Conservation (phyloP, 2,888 invertebrate genomes). For the Pheosia gnoma region DNA sequence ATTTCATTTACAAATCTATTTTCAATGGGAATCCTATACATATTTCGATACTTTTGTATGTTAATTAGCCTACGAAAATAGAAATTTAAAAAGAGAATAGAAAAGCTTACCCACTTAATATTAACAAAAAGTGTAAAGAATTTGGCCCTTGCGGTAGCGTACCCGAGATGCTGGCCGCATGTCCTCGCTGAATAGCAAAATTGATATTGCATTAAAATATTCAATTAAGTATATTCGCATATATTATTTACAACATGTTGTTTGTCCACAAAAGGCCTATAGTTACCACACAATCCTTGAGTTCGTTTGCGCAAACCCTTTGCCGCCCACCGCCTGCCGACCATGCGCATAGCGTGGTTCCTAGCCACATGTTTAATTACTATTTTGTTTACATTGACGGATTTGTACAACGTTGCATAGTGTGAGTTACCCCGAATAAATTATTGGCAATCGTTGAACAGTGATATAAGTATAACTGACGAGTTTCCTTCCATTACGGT, state of each 20-base stretch:
- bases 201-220: constrained; percentile 12
- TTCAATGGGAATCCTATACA: no score
- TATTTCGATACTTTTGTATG: no score
- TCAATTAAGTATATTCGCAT: neutral
- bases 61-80: no score
- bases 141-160: no score
- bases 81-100: no score
- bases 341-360: neutral
- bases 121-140: no score
- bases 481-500: no score
- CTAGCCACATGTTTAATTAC: neutral
- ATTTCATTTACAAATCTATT: no score
- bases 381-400: neutral
- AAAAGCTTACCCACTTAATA: no score
- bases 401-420: neutral
- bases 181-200: neutral
- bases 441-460: no score
- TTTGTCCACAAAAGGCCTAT: constrained; percentile 11
- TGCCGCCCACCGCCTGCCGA: constrained; percentile 47
- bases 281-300: constrained; percentile 42
- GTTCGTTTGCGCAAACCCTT: constrained; percentile 44
- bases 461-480: no score
- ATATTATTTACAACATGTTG: neutral
- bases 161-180: no score
- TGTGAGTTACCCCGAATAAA: neutral